Base-by-base conservation (phyloP, 2,888 invertebrate species). In the Morpho helenor region DNA sequence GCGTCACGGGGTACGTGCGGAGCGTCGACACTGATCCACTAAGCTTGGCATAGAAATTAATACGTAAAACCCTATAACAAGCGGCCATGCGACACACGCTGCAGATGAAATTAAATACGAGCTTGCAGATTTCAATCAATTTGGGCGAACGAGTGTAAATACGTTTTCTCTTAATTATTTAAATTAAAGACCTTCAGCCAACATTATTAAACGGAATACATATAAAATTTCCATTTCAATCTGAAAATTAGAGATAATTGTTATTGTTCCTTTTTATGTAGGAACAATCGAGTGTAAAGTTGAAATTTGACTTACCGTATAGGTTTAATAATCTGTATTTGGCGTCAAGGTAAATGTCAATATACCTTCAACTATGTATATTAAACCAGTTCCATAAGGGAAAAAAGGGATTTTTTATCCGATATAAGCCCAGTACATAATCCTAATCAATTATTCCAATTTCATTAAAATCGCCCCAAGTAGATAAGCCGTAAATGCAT, bases 1-100 rank as follows among this genome's bases (percentile, higher is more conserved):
- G 87, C 78, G 86, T 88, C 88, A 88, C 84, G 83, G 82, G 77
- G 80, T 79, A 76, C 74, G 76, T 74, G 73, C 72, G 75, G 75
- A 75, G 71, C 77, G 87, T 74, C 81, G 83, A 79, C 86, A 77
- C 72, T 82, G 81, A 86, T 85, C 87, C 87, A 80, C 81, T 79
- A 75, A 79, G 85, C 85, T 87, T 84, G 85, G 77, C 76, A 76
- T 72, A 82, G 77, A 81, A 84, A 87, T 86, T 84, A 86, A 86
- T 85, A 83, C 78, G 74, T 75, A 73, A 76, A 77, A 70, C 73
- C 68, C 68, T 68, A 67, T 73, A 68, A 74, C 68, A 72, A 75
- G 72, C 73, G 69, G 71, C 72, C 74, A 73, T 74, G 76, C 75
- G 76, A 71, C 73, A 74, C 64, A 57, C 65, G 22, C 59, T 56